phyloP scores from a whole-genome alignment of 2,888 invertebrate genomes.

The Pinctada fucata region DNA sequence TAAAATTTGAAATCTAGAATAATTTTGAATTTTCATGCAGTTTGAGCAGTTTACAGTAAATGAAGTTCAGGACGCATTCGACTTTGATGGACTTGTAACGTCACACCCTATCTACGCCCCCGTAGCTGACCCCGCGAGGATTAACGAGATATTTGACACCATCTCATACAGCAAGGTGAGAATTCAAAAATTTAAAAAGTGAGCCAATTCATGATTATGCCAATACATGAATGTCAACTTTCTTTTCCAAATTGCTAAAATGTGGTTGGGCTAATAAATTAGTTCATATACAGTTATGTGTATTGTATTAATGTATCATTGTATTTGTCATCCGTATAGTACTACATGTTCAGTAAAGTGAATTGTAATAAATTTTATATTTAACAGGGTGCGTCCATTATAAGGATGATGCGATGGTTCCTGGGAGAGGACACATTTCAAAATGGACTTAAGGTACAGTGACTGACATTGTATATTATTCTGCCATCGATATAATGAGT shows the following conservation, averaged over 20 bases:
- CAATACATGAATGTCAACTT: too few relatives aligned
- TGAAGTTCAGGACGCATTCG: constrained; percentile 85
- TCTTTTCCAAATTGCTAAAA: neutral
- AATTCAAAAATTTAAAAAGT: too few relatives aligned
- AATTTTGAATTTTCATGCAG: constrained; percentile 77
- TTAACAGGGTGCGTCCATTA: constrained; percentile 84
- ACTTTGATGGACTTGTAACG: constrained; percentile 86
- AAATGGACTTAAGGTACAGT: constrained; percentile 79
- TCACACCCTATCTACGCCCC: constrained; percentile 94
- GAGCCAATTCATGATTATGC: too few relatives aligned
- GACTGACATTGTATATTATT: too few relatives aligned
- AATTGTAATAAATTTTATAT: constrained; percentile 13
- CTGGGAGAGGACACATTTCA: constrained; percentile 88
- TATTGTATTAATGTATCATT: too few relatives aligned
- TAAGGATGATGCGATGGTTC: constrained; percentile 94
- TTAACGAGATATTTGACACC: constrained; percentile 92
- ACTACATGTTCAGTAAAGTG: too few relatives aligned
- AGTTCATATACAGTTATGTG: neutral
- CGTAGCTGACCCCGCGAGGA: constrained; percentile 91
- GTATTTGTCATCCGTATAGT: too few relatives aligned
- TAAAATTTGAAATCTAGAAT: too few relatives aligned
- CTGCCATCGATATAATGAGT: too few relatives aligned
- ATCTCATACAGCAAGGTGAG: constrained; percentile 93
- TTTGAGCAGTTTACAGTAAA: constrained; percentile 86
- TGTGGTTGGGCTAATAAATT: neutral